Percentiles rank a stretch among this genome's conserved stretches.
Evolutionary conservation across 2,113 vertebrate genomes (phyloP).

Genomic region (Coryphaenoides rupestris): DNA sequence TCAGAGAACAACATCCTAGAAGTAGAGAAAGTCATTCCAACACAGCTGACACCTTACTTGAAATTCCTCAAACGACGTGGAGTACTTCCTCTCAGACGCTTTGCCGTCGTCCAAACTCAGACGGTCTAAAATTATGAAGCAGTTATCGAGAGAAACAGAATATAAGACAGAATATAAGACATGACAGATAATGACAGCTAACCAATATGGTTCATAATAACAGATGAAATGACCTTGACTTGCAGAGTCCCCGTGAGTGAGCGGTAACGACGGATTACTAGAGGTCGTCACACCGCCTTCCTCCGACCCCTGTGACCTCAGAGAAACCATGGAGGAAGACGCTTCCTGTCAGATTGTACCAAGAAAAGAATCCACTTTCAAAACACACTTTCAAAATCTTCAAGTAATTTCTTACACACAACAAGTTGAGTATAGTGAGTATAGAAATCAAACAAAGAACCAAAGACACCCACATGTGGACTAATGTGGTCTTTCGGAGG

Average conservation of each 20-base stretch:
- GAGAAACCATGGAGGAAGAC: conserved; percentile 14
- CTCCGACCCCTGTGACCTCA: conserved; percentile 60
- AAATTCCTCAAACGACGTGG: conserved; percentile 56
- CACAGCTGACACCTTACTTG: conserved; percentile 44
- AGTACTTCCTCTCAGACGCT: conserved; percentile 34
- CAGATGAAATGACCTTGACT: conserved; percentile 59
- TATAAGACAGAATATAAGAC: background rate
- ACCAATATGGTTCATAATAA: no score
- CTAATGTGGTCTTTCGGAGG: conserved; percentile 32
- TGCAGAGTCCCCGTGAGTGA: conserved; percentile 28
- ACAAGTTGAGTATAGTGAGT: no score
- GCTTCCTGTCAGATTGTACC: no score
- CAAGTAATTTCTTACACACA: background rate
- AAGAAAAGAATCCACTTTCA: background rate
- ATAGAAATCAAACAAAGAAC: background rate
- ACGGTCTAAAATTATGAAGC: conserved; percentile 35
- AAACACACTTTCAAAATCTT: background rate
- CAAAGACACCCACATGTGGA: conserved; percentile 60
- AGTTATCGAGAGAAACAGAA: background rate
- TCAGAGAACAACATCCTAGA: background rate
- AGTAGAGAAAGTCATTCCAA: background rate
- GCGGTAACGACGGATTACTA: conserved; percentile 40
- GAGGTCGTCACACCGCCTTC: conserved; percentile 27
- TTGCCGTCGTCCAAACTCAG: conserved; percentile 42
- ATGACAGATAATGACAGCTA: background rate